Percentiles rank a stretch among this genome's conserved stretches.
These are phyloP conservation scores for Parnassius glacialis DNA, from an alignment of 2,888 invertebrate genomes.

Conservation along the genomic window DNA sequence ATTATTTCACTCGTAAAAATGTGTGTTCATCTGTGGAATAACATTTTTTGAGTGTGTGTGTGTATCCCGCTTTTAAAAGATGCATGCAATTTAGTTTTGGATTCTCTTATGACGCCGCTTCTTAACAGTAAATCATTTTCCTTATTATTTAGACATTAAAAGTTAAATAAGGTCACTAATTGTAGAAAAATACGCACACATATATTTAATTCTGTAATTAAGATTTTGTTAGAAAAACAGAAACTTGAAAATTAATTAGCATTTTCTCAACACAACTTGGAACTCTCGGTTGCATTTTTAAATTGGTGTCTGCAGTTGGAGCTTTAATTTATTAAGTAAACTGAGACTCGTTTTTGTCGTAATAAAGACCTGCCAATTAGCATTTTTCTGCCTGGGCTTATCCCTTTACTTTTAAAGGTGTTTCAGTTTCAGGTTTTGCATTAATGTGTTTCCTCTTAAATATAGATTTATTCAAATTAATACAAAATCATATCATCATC, in stretches of 20 bases:
- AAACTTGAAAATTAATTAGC: constrained; percentile 24
- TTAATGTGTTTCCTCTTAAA: neutral
- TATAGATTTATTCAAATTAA: too few relatives aligned
- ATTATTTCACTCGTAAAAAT: too few relatives aligned
- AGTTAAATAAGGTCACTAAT: too few relatives aligned
- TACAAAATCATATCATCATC: too few relatives aligned
- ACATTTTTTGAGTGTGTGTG: too few relatives aligned
- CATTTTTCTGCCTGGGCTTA: constrained; percentile 23
- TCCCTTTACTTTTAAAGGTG: constrained; percentile 22
- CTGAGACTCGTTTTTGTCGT: constrained; percentile 26
- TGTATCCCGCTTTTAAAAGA: too few relatives aligned
- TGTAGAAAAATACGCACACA: neutral
- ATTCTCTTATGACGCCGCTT: too few relatives aligned
- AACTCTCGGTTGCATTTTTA: constrained; percentile 21
- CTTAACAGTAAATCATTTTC: too few relatives aligned
- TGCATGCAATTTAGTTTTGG: too few relatives aligned
- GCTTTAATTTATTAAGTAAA: constrained; percentile 26
- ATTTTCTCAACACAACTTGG: constrained; percentile 23
- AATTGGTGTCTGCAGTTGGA: constrained; percentile 25
- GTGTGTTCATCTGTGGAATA: too few relatives aligned
- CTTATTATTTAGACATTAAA: too few relatives aligned
- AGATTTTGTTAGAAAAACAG: constrained; percentile 15
- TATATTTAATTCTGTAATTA: constrained; percentile 8
- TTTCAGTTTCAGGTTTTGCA: constrained; percentile 6
- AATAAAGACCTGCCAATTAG: constrained; percentile 26